Conservation (phyloP, 2,888 invertebrate genomes). For the Charanyca ferruginea region DNA sequence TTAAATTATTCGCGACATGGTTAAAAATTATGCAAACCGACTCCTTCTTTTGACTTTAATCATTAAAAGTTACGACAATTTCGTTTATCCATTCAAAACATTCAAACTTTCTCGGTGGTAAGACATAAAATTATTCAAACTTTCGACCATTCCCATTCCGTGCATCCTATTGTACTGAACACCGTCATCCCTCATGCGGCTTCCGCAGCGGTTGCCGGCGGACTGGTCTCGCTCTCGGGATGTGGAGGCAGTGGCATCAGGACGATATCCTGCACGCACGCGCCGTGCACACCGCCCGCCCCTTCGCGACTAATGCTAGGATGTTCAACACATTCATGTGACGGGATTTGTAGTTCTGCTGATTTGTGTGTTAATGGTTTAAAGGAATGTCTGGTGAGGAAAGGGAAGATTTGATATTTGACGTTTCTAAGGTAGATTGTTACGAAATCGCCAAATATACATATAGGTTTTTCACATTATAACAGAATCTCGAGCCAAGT, state of each 20-base stretch:
- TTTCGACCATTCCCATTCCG: constrained; percentile 18
- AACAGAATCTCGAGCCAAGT: constrained; percentile 17
- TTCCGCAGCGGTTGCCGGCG: constrained; percentile 9
- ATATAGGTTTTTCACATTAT: not conserved
- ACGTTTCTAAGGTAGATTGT: not conserved
- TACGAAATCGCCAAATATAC: not conserved
- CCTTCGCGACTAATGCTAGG: constrained; percentile 31
- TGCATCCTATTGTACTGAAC: constrained; percentile 1
- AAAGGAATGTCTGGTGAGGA: not conserved
- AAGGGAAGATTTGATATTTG: too few species aligned
- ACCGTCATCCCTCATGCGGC: not conserved
- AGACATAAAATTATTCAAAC: constrained; percentile 26
- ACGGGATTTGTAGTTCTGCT: constrained; percentile 6
- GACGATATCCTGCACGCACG: constrained; percentile 62
- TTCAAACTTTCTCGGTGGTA: constrained; percentile 23
- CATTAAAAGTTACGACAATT: constrained; percentile 2
- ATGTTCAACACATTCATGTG: constrained; percentile 31
- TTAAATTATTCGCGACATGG: not conserved
- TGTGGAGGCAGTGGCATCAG: constrained; percentile 49
- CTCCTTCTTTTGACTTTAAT: not conserved
- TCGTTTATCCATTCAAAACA: constrained; percentile 12
- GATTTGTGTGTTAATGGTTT: not conserved
- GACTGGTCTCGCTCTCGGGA: constrained; percentile 41
- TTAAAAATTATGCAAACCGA: not conserved
- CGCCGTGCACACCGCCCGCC: constrained; percentile 53